Conservation (phyloP, 2,888 invertebrate genomes). For the Scaptodrosophila latifasciaeformis region DNA sequence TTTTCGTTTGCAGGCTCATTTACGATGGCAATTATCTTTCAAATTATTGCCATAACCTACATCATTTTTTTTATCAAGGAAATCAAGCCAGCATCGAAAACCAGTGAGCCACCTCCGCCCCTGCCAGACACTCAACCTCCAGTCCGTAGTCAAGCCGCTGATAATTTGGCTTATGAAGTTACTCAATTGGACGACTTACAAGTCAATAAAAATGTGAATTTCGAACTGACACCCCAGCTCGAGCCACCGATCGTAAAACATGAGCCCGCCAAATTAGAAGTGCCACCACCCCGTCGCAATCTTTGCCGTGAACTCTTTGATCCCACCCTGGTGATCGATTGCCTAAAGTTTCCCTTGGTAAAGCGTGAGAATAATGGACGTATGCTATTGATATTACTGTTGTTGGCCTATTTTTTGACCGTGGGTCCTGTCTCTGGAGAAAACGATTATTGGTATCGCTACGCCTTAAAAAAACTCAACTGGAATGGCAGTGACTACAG, state of each 20-base stretch:
- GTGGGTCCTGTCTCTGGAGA: conserved; percentile 71
- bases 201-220: conserved; percentile 62
- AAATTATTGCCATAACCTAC: conserved; percentile 71
- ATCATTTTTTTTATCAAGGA: conserved; percentile 72
- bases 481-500: conserved; percentile 74
- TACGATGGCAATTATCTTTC: conserved; percentile 67
- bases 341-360: conserved; percentile 67
- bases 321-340: conserved; percentile 70
- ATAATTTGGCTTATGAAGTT: conserved; percentile 65
- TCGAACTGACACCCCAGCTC: conserved; percentile 53
- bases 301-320: conserved; percentile 71
- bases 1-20: conserved; percentile 65
- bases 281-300: conserved; percentile 31
- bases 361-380: conserved; percentile 70
- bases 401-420: conserved; percentile 69
- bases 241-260: conserved; percentile 34
- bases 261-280: conserved; percentile 23
- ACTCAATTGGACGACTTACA: conserved; percentile 53
- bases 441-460: conserved; percentile 72
- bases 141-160: conserved; percentile 36
- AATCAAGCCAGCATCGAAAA: conserved; percentile 37
- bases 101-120: conserved; percentile 27
- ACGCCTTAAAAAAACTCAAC: conserved; percentile 67
- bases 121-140: conserved; percentile 36
- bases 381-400: conserved; percentile 60